These are phyloP conservation scores for Ophion obscuratus DNA, from an alignment of 2,888 invertebrate genomes.

Conservation along the genomic window DNA sequence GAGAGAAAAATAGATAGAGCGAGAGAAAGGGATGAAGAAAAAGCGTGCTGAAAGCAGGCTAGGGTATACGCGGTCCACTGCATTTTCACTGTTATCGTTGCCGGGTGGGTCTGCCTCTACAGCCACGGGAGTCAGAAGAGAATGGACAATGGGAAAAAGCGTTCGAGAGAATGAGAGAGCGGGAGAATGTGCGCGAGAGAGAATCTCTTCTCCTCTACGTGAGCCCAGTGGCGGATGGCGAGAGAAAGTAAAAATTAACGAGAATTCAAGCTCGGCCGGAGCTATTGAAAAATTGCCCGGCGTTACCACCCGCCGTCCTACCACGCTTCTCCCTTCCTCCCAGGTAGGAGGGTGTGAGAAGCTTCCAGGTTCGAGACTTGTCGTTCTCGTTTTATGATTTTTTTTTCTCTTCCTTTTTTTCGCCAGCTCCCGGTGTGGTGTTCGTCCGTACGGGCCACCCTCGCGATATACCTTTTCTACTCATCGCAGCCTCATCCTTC, in stretches of 20 bases:
- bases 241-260: conserved; percentile 83
- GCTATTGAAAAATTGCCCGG: conserved; percentile 82
- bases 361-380: conserved; percentile 77
- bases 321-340: conserved; percentile 12
- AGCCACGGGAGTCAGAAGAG: conserved; percentile 72
- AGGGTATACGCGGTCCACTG: conserved; percentile 77
- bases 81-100: conserved; percentile 82
- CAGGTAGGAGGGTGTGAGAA: conserved; percentile 63
- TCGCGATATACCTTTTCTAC: conserved; percentile 46
- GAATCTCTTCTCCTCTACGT: conserved; percentile 24
- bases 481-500: conserved; percentile 39
- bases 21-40: conserved; percentile 44
- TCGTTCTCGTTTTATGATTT: conserved; percentile 72
- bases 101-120: conserved; percentile 72
- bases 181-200: conserved; percentile 15
- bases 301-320: conserved; percentile 55
- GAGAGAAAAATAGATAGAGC: conserved; percentile 16
- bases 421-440: conserved; percentile 48
- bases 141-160: conserved; percentile 73
- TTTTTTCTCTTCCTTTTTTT: conserved; percentile 52
- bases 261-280: conserved; percentile 83
- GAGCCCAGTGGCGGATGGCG: conserved; percentile 78
- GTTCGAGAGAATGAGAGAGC: conserved; percentile 16
- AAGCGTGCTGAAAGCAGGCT: conserved; percentile 61
- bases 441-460: conserved; percentile 39